Evolutionary conservation across 2,888 invertebrate genomes (phyloP), one percentile per base, ranked within the genome.

Genomic region (Bombylius major): DNA sequence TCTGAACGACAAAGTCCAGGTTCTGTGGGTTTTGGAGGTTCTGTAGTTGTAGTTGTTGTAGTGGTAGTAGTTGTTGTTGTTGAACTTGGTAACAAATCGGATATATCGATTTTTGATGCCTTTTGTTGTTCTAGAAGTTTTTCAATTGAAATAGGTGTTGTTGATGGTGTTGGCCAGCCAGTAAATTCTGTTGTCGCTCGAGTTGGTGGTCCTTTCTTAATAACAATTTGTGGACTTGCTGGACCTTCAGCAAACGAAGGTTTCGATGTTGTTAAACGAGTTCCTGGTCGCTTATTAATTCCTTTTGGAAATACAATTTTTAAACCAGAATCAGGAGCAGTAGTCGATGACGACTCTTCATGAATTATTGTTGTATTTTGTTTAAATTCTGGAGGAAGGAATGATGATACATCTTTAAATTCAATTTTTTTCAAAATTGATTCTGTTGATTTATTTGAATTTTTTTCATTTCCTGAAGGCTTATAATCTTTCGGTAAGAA

Each of bases 121-220:
- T 83, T 82, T 64, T 76, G 79, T 62, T 78, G 77, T 71, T 87
- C 87, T 51, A 90, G 68, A 8, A 88, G 77, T 68, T 88, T 87
- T 67, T 90, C 89, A 56, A 89, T 86, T 0, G 89, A 89, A 63
- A 90, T 83, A 0, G 90, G 89, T 0, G 90, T 90, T 0, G 91
- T 90, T 2, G 91, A 87, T 7, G 89, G 85, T 1, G 89, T 87
- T 12, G 91, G 90, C 92, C 92, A 92, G 14, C 92, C 92, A 13
- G 90, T 91, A 65, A 92, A 92, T 71, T 89, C 90, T 23, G 91
- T 92, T 9, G 89, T 88, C 32, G 85, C 86, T 73, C 88, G 87
- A 32, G 80, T 81, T 1, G 91, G 91, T 82, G 90, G 90, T 62
- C 90, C 91, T 71, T 87, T 89, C 60, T 86, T 84, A 63, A 91